Base-by-base conservation (phyloP, 2,888 invertebrate species). In the Poecilobothrus nobilitatus region DNA sequence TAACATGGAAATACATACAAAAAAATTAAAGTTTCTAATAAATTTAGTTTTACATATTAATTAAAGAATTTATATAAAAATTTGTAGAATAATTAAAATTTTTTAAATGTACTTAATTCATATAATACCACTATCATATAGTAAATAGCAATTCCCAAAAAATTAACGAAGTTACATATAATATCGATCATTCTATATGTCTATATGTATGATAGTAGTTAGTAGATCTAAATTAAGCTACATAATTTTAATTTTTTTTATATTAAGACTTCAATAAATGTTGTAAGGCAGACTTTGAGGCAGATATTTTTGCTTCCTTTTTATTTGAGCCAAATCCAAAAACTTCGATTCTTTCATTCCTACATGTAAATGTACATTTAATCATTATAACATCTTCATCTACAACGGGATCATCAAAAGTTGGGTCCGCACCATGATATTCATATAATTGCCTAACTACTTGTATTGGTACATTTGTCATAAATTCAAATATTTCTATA, bases 371-470 rank as follows among this genome's bases (percentile, higher is more conserved):
- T 0, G 85, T 84, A 22, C 91, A 84, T 1, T 86, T 84, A 0
- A 91, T 80, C 85, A 89, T 86, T 0, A 87, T 80, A 21, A 81
- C 82, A 0, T 78, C 77, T 2, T 77, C 74, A 5, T 80, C 79
- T 0, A 76, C 41, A 0, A 74, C 10, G 21, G 81, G 73, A 9
- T 76, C 67, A 22, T 80, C 78, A 70, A 94, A 96, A 63, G 76
- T 76, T 0, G 94, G 89, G 69, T 89, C 87, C 1, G 91, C 90
- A 71, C 91, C 91, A 72, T 89, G 88, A 76, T 87, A 87, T 82
- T 99, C 98, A 74, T 91, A 84, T 1, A 99, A 80, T 73, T 91
- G 87, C 66, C 96, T 85, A n/a, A 98, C 89, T 0, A 95, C 91
- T 76, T 96, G 94, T 74, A 91, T 91, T 2, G 98, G 98, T 27